phyloP scores from a whole-genome alignment of 1,140 invertebrate species.

The Leptinotarsa texana region DNA sequence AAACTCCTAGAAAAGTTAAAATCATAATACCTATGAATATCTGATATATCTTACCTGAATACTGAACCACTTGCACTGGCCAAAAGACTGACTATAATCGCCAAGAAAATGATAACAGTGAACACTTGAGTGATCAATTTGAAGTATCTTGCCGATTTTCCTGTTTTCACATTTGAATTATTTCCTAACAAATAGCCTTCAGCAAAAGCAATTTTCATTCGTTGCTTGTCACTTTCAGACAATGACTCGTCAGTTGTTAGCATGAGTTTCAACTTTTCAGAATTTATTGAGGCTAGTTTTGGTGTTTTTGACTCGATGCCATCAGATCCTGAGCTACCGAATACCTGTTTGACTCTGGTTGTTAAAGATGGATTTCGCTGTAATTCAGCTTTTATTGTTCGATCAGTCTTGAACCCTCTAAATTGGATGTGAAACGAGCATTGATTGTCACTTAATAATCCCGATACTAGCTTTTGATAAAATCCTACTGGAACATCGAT shows the following conservation, averaged over 20 bases:
- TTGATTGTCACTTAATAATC: conserved; percentile 44
- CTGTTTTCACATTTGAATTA: conserved; percentile 59
- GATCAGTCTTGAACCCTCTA: conserved; percentile 76
- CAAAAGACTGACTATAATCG: conserved; percentile 76
- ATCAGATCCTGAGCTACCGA: conserved; percentile 47
- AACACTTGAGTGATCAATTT: conserved; percentile 73
- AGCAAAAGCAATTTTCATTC: conserved; percentile 84
- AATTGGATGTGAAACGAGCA: conserved; percentile 61
- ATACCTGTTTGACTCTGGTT: conserved; percentile 62
- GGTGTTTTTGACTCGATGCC: conserved; percentile 24
- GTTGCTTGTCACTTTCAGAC: conserved; percentile 65
- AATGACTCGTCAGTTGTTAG: conserved; percentile 51
- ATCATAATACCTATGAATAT: too few species aligned
- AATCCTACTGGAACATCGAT: conserved; percentile 41
- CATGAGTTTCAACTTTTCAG: conserved; percentile 52
- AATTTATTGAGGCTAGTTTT: conserved; percentile 35
- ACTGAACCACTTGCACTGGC: conserved; percentile 70
- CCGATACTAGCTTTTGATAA: conserved; percentile 44
- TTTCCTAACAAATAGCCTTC: conserved; percentile 82
- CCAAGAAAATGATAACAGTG: conserved; percentile 75
- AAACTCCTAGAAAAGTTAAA: too few species aligned
- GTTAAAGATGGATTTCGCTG: conserved; percentile 70
- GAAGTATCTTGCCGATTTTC: conserved; percentile 70
- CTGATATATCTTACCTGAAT: conserved; percentile 60
- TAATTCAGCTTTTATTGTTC: conserved; percentile 68